Evolutionary conservation across 2,113 vertebrate species (phyloP).

Genomic region (Dasyornis broadbenti): DNA sequence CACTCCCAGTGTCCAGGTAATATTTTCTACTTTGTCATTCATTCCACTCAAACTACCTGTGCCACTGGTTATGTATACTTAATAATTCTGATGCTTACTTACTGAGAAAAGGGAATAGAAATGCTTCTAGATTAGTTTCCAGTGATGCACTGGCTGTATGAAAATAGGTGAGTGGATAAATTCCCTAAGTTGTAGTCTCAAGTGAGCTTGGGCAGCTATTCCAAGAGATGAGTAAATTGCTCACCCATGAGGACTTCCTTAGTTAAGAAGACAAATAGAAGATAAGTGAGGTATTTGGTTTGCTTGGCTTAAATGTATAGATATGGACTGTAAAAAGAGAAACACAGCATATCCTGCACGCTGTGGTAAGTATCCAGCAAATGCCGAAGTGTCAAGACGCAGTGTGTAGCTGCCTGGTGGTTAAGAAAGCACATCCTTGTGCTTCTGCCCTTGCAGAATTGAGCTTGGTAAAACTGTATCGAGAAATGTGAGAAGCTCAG

Average conservation of each 20-base stretch:
- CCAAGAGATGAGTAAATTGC: not conserved
- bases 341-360: constrained; percentile 22
- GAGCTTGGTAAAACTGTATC: not conserved
- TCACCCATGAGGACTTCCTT: not conserved
- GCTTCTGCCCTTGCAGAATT: not conserved
- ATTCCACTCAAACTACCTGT: not conserved
- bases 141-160: not conserved
- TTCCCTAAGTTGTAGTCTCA: not conserved
- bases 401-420: not conserved
- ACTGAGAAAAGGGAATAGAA: not conserved
- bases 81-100: not conserved
- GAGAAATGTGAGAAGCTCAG: not conserved
- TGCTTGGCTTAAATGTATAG: not conserved
- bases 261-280: not conserved
- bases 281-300: not conserved
- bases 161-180: not conserved
- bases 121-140: not conserved
- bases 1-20: not conserved
- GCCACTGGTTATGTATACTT: not conserved
- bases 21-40: not conserved
- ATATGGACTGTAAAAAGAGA: not conserved
- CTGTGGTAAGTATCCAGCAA: constrained; percentile 7
- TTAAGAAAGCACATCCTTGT: not conserved
- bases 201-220: not conserved
- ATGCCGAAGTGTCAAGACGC: not conserved